Percentiles rank a stretch among this genome's conserved stretches.
These are phyloP conservation scores for Germaria angustata DNA, from an alignment of 2,888 invertebrate genomes.

Conservation along the genomic window DNA sequence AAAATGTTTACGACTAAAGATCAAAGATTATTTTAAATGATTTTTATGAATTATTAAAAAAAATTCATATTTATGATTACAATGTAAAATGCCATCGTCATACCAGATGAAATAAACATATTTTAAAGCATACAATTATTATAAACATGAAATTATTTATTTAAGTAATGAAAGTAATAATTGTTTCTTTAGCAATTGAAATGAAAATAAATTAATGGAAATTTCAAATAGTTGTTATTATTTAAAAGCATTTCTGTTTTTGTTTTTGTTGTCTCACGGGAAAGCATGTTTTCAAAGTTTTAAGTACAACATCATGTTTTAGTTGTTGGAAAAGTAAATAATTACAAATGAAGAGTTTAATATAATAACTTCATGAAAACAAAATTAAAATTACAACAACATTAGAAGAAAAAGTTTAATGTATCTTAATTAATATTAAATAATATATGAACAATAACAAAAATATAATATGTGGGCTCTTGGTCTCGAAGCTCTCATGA, in stretches of 20 bases:
- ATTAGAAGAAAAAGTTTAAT: too few relatives aligned
- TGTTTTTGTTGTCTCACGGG: too few relatives aligned
- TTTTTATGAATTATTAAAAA: conserved; percentile 33
- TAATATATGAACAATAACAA: too few relatives aligned
- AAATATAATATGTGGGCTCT: too few relatives aligned
- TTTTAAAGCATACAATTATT: conserved; percentile 1
- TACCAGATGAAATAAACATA: background rate
- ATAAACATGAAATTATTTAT: background rate
- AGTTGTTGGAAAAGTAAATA: background rate
- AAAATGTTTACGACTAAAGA: conserved; percentile 30
- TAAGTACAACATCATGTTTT: background rate
- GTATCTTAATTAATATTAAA: too few relatives aligned
- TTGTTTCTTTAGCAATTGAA: background rate
- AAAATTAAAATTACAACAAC: too few relatives aligned
- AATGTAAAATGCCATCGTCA: background rate
- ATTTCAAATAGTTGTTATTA: background rate
- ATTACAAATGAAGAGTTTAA: too few relatives aligned
- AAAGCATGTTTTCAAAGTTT: too few relatives aligned
- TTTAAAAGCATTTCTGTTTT: background rate
- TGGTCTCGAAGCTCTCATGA: too few relatives aligned
- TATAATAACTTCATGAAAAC: too few relatives aligned
- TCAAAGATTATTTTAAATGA: conserved; percentile 56
- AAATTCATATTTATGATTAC: conserved; percentile 9
- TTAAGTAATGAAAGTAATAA: background rate
- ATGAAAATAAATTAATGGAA: background rate